These are phyloP conservation scores for Sclerodermus sp. DNA, from an alignment of 2,888 invertebrate species.

Conservation along the genomic window DNA sequence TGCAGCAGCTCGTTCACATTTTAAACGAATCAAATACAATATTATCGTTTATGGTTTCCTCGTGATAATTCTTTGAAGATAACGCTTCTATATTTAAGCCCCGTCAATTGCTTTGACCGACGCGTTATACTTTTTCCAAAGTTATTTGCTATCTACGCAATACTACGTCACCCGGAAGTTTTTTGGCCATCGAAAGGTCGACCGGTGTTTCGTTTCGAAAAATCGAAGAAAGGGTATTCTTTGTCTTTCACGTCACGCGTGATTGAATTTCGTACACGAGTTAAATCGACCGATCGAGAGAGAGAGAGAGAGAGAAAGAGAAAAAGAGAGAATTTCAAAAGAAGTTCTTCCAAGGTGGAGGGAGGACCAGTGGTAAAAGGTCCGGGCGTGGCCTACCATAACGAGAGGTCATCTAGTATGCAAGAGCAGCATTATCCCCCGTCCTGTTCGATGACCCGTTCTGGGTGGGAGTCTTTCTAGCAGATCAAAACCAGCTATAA, in stretches of 20 bases:
- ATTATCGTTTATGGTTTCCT: too few species aligned
- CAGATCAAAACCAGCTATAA: conserved; percentile 38
- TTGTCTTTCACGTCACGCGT: conserved; percentile 23
- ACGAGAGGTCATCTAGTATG: conserved; percentile 34
- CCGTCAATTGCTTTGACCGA: too few species aligned
- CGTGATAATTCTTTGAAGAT: too few species aligned
- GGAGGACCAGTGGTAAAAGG: not conserved
- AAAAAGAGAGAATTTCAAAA: not conserved
- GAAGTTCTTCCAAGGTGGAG: not conserved
- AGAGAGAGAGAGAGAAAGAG: too few species aligned
- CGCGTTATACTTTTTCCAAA: too few species aligned
- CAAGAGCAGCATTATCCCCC: conserved; percentile 17
- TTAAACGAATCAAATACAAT: too few species aligned
- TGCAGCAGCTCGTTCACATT: not conserved
- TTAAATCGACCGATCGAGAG: conserved; percentile 15
- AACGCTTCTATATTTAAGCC: too few species aligned
- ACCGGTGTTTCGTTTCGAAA: not conserved
- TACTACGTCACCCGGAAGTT: too few species aligned
- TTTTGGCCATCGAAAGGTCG: not conserved
- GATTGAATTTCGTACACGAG: conserved; percentile 15
- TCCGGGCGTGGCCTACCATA: conserved; percentile 2
- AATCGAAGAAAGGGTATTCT: not conserved
- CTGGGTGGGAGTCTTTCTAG: conserved; percentile 22
- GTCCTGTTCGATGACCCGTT: conserved; percentile 14
- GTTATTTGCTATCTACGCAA: too few species aligned